phyloP scores from a whole-genome alignment of 35 echinoderm and acorn worm genomes.

The Strongylocentrotus purpuratus region DNA sequence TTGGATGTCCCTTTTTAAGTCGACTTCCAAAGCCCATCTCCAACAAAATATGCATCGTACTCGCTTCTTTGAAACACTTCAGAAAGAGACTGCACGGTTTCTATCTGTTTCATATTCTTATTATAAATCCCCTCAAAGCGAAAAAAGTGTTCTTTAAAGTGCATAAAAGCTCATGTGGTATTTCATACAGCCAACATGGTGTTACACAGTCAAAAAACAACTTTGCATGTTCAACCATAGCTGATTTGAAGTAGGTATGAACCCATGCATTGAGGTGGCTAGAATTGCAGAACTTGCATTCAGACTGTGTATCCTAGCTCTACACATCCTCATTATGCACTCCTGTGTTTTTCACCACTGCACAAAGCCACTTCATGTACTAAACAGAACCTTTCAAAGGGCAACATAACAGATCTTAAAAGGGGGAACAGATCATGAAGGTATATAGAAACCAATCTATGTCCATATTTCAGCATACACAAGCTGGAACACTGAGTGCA shows the following conservation, averaged over 20 bases:
- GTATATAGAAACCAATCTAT: not conserved
- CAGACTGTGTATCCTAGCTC: not conserved
- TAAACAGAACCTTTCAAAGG: not conserved
- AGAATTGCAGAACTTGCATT: not conserved
- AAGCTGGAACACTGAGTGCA: not conserved
- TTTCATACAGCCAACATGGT: not conserved
- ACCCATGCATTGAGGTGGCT: too few relatives aligned
- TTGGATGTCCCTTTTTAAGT: too few relatives aligned
- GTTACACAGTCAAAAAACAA: not conserved
- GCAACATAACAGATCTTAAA: not conserved
- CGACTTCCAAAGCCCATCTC: not conserved
- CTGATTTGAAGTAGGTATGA: too few relatives aligned
- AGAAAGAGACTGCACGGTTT: not conserved
- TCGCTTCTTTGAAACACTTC: not conserved
- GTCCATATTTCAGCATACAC: not conserved
- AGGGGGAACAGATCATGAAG: not conserved
- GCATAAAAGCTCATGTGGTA: not conserved
- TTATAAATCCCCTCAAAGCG: not conserved
- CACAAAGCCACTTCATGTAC: not conserved
- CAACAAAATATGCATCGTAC: not conserved
- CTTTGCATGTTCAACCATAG: too few relatives aligned
- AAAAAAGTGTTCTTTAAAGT: not conserved
- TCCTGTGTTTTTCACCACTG: not conserved
- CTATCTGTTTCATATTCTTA: not conserved
- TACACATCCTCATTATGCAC: not conserved